Base-by-base conservation (phyloP, 2,888 invertebrate species). In the Metalampra italica region DNA sequence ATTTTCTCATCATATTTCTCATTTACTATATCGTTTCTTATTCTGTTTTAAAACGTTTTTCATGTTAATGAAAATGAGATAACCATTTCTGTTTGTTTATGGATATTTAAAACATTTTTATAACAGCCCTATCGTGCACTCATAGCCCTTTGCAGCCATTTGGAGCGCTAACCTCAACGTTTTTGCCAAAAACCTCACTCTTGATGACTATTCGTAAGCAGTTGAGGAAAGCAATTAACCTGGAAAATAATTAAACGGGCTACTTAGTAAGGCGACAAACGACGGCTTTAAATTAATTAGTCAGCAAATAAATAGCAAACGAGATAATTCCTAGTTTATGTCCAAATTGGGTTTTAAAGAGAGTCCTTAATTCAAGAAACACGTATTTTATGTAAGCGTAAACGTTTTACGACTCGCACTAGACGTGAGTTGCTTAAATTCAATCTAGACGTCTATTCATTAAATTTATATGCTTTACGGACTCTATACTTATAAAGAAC, bases 341-440 rank as follows among this genome's bases (percentile, higher is more conserved):
- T 66, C 65, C 63, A 62, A 75, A 75, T 70, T 60, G 68, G 70
- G 66, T 69, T 39, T 77, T 76, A 79, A 78, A 73, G 65, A 62
- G 57, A 66, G 68, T 71, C 66, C 71, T 74, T 75, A 77, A 77
- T 76, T 78, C 75, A 70, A 74, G 68, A 71, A 71, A 71, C 69
- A 67, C 71, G 72, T 73, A 70, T 75, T 78, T 78, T 71, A 77
- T 32, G 46, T 46, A 34, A 42, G 36, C 65, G 74, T 72, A 71
- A 80, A 81, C 71, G 68, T 67, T 80, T 82, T 80, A 82, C 78
- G 79, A 76, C 68, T 60, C 64, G 71, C 59, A 69, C 68, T 65
- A 67, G 65, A 80, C 82, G 81, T 80, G 77, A 75, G 75, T 64
- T 62, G 78, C 68, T 74, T 78, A 69, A 70, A 78, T 76, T 75